These are phyloP conservation scores for Rhagoletis pomonella DNA, from an alignment of 1,140 invertebrate species.

Conservation along the genomic window DNA sequence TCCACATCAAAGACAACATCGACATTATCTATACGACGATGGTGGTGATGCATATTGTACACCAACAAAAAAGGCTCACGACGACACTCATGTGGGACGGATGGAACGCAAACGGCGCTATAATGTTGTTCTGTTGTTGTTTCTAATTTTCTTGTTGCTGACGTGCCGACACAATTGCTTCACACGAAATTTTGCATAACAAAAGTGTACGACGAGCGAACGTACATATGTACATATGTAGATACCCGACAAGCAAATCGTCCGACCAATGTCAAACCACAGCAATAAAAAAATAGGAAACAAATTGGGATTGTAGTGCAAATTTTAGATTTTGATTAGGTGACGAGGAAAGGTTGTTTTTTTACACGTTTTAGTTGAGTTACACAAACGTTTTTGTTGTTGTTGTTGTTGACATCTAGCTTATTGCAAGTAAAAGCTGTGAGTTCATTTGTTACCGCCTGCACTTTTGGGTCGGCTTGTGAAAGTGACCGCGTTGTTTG, in stretches of 20 bases:
- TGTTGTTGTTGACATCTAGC: neutral
- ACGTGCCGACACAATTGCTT: neutral
- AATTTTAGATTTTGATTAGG: slow-evolving; percentile 7
- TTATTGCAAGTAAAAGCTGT: neutral
- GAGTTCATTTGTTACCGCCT: too few relatives aligned
- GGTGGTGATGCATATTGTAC: neutral
- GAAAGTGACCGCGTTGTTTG: too few relatives aligned
- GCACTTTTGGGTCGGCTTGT: neutral
- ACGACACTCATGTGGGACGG: neutral
- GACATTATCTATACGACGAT: neutral
- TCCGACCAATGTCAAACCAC: neutral
- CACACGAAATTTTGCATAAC: slow-evolving; percentile 10
- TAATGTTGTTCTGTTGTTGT: neutral
- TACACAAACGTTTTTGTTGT: neutral
- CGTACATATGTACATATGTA: too few relatives aligned
- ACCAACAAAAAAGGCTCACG: neutral
- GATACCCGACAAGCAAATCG: neutral
- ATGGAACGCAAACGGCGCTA: neutral
- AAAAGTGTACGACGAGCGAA: neutral
- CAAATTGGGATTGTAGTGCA: neutral
- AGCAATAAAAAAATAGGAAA: neutral
- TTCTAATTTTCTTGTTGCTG: neutral
- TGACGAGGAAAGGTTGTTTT: neutral
- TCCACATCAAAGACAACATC: slow-evolving; percentile 8
- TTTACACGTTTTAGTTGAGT: neutral